A percentile compares a stretch with the other conserved stretches of the same genome.
These are phyloP conservation scores for Gobionotothen gibberifrons DNA, from an alignment of 2,797 vertebrate genomes.

Conservation along the genomic window DNA sequence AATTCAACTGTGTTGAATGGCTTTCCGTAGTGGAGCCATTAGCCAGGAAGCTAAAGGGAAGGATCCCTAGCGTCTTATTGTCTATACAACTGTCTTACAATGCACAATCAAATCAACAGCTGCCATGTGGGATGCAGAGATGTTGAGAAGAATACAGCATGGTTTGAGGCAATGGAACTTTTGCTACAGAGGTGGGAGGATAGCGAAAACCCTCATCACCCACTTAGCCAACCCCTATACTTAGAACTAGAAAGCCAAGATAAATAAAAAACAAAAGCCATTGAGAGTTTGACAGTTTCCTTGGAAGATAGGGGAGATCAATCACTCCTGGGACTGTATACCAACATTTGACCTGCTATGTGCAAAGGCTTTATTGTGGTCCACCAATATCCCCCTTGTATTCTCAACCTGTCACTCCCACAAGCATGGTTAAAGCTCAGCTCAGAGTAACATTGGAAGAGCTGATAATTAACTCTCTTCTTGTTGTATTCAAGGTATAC, in stretches of 20 bases:
- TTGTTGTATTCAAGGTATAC: not conserved
- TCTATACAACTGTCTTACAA: slow-evolving; percentile 35
- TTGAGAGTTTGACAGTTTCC: not conserved
- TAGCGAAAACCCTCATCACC: slow-evolving; percentile 8
- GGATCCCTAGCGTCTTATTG: not conserved
- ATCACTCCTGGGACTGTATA: not conserved
- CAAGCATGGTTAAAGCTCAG: not conserved
- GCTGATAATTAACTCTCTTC: not conserved
- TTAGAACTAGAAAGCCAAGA: not conserved
- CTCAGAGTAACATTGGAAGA: not conserved
- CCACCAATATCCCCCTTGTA: not conserved
- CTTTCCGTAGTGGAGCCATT: slow-evolving; percentile 57
- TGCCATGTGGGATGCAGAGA: slow-evolving; percentile 28
- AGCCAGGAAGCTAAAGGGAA: slow-evolving; percentile 32
- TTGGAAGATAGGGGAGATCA: not conserved
- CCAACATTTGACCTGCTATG: not conserved
- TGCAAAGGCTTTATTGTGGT: slow-evolving; percentile 1
- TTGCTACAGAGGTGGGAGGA: not conserved
- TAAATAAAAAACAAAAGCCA: slow-evolving; percentile 15
- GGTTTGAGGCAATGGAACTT: not conserved
- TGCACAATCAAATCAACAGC: slow-evolving; percentile 22
- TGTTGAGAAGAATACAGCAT: not conserved
- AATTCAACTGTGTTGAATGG: slow-evolving; percentile 68
- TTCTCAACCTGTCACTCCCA: not conserved
- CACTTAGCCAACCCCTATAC: slow-evolving; percentile 12